Base-by-base conservation (phyloP, 2,888 invertebrate species). In the Bedellia somnulentella region DNA sequence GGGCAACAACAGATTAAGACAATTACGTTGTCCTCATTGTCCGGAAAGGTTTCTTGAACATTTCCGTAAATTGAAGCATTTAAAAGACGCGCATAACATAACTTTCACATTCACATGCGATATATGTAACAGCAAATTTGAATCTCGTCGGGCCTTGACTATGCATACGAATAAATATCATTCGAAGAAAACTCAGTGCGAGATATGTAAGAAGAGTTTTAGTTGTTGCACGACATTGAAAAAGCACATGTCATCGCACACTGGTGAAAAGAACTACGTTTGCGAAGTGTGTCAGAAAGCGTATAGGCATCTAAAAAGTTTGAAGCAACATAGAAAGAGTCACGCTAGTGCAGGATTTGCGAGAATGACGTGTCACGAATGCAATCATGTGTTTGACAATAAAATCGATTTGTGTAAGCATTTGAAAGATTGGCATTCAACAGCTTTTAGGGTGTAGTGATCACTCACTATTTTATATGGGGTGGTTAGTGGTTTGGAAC, bases 231-330 rank as follows among this genome's bases (percentile, higher is more conserved):
- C 62, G 0, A 52, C 58, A 0, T 40, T 68, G 26, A 63, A 55
- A 31, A 56, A 57, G 5, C 67, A 68, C 24, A 52, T 61, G 55
- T 36, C 56, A 0, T 52, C 52, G 0, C 67, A 68, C 32, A 55
- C 62, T 0, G 57, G 55, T 0, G 63, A 60, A 24, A 49, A 56
- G 27, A 59, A 57, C 33, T 60, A 48, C 21, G 29, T 50, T 0
- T 80, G 80, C 38, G 42, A 48, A 6, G 33, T 71, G 1, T 80
- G 80, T 33, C 57, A 64, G 21, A 79, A 79, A 36, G 57, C 71
- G 0, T 80, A 80, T 29, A 64, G 70, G 29, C 71, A 76, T 24
- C 70, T 73, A 39, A 71, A 58, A 34, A 64, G 57, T 29, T 39
- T 68, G 40, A 58, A 51, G 11, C 56, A 73, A 15, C 80, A 80